These are phyloP conservation scores for Phylloscopus trochilus DNA, from an alignment of 2,113 vertebrate genomes.

Conservation along the genomic window DNA sequence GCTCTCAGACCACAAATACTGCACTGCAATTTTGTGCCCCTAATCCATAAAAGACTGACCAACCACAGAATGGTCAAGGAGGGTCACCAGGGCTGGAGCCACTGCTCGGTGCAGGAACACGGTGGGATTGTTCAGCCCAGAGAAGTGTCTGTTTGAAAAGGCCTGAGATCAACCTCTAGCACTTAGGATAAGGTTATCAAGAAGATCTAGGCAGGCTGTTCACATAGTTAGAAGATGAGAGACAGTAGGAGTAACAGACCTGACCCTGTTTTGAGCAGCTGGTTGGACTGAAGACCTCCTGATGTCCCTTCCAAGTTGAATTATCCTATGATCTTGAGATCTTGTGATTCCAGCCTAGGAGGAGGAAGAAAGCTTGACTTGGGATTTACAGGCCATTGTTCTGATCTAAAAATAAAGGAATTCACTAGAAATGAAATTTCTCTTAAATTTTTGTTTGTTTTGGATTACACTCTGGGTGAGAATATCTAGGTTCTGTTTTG, in stretches of 20 bases:
- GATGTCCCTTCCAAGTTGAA: not conserved
- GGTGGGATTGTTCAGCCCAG: not conserved
- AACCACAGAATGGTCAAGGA: not conserved
- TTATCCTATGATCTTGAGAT: not conserved
- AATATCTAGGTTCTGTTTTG: not conserved
- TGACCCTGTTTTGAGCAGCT: not conserved
- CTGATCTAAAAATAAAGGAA: not conserved
- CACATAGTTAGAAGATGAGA: not conserved
- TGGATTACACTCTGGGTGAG: not conserved
- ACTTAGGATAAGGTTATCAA: not conserved
- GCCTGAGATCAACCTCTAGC: not conserved
- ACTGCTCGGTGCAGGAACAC: rapidly evolving
- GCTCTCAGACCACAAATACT: not conserved
- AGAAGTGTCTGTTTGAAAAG: not conserved
- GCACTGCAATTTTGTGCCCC: rapidly evolving
- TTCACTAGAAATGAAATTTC: not conserved
- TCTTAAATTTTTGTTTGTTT: not conserved
- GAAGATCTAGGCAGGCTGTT: not conserved
- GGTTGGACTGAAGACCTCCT: not conserved
- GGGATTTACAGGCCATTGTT: not conserved
- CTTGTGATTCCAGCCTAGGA: not conserved
- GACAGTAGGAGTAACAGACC: not conserved
- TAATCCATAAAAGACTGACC: not conserved
- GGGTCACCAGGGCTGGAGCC: not conserved
- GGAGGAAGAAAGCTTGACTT: not conserved